These are phyloP conservation scores for Catostomus latipinnis DNA, from an alignment of 2,797 vertebrate species.

Conservation along the genomic window DNA sequence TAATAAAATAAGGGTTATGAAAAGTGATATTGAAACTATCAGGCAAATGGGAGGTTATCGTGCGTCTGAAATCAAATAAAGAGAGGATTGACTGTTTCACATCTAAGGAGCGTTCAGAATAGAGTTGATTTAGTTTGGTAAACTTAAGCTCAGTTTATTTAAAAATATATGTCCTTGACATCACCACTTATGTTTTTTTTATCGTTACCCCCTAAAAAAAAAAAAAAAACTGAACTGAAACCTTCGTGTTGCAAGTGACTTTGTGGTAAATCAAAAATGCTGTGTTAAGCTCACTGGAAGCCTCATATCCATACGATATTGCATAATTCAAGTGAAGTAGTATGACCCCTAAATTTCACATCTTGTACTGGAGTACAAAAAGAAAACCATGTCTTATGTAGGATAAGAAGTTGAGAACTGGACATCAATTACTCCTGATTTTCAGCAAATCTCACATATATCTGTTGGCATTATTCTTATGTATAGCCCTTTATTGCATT, in stretches of 20 bases:
- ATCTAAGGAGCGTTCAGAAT: neutral
- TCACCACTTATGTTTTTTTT: neutral
- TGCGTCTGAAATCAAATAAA: neutral
- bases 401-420: too few species aligned
- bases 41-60: neutral
- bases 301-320: constrained; percentile 31
- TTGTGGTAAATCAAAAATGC: constrained; percentile 27
- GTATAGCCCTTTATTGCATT: neutral
- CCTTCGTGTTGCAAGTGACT: constrained; percentile 48
- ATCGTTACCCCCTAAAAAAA: constrained; percentile 13
- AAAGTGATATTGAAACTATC: neutral
- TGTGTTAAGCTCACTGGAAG: constrained; percentile 23
- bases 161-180: neutral
- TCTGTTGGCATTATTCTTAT: too few species aligned
- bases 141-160: neutral
- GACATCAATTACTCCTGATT: too few species aligned
- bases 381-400: too few species aligned
- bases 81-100: too few species aligned
- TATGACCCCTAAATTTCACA: neutral
- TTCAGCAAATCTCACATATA: too few species aligned
- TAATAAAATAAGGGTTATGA: neutral
- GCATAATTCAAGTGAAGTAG: constrained; percentile 21
- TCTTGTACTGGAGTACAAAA: neutral
- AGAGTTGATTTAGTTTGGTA: neutral
- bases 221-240: constrained; percentile 42